Evolutionary conservation across 2,888 invertebrate genomes (phyloP).

Genomic region (Calephelis perditalis): DNA sequence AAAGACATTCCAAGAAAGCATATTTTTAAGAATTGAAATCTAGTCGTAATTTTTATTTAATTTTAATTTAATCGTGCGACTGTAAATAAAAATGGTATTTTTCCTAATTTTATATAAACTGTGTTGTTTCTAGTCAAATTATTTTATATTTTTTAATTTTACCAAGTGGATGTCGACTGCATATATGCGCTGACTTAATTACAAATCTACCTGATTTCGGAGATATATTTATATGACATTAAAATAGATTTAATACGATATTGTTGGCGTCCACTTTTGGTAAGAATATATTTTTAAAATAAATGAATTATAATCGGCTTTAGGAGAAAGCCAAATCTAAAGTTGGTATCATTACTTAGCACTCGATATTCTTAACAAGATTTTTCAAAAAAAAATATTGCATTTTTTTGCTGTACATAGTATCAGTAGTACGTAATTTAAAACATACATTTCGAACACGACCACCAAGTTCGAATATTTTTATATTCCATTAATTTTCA

Average conservation of each 20-base stretch:
- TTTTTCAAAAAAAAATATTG: too few species aligned
- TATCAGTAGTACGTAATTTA: too few species aligned
- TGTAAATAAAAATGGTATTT: constrained; percentile 55
- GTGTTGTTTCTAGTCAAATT: constrained; percentile 75
- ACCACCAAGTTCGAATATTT: too few species aligned
- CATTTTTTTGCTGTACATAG: too few species aligned
- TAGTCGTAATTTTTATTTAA: constrained; percentile 28
- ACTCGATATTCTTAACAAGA: constrained; percentile 24
- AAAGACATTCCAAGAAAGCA: constrained; percentile 36
- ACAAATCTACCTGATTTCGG: constrained; percentile 23
- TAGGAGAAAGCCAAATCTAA: constrained; percentile 65
- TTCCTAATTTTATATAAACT: constrained; percentile 50
- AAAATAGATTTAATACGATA: constrained; percentile 25
- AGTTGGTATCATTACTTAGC: constrained; percentile 44
- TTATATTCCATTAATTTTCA: background rate
- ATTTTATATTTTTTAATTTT: constrained; percentile 50
- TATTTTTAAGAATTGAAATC: constrained; percentile 24
- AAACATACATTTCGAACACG: too few species aligned
- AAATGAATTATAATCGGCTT: constrained; percentile 73
- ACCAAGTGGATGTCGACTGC: constrained; percentile 50
- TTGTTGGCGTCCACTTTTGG: constrained; percentile 48
- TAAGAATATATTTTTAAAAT: constrained; percentile 50
- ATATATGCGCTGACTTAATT: constrained; percentile 19
- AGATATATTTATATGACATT: constrained; percentile 30
- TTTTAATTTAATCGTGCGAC: constrained; percentile 52